Conservation (phyloP, 2,888 invertebrate species). For the Hoplodrina ambigua region DNA sequence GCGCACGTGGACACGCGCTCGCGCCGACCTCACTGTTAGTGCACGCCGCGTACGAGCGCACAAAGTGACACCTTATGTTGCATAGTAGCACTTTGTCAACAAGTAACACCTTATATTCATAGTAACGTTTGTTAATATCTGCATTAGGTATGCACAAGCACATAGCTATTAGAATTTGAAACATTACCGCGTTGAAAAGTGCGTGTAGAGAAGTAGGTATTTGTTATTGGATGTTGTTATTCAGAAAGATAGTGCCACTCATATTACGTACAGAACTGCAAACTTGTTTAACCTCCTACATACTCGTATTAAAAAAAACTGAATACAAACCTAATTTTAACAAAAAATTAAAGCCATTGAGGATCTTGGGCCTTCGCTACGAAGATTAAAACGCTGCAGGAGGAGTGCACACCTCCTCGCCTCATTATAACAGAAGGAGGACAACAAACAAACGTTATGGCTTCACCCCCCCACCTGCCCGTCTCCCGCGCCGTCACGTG, state of each 20-base stretch:
- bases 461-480: not conserved
- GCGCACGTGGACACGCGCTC: conserved; percentile 2
- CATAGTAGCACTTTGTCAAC: too few species aligned
- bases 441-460: conserved; percentile 36
- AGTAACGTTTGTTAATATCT: too few species aligned
- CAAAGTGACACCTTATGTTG: too few species aligned
- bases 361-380: not conserved
- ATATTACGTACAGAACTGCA: not conserved
- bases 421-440: conserved; percentile 19
- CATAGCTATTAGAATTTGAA: too few species aligned
- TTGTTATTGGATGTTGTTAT: too few species aligned
- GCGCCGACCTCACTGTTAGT: conserved; percentile 24
- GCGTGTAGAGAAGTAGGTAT: too few species aligned
- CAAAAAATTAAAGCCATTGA: not conserved
- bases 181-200: too few species aligned
- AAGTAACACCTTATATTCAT: too few species aligned
- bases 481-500: not conserved
- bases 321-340: not conserved
- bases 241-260: too few species aligned
- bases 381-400: not conserved
- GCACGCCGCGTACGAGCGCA: not conserved
- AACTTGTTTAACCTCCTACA: not conserved
- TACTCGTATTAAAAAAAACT: not conserved
- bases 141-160: not conserved
- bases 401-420: conserved; percentile 3